A percentile compares a stretch with the other conserved stretches of the same genome.
Conservation (phyloP, 2,888 invertebrate species). For the Melanophora roralis region DNA sequence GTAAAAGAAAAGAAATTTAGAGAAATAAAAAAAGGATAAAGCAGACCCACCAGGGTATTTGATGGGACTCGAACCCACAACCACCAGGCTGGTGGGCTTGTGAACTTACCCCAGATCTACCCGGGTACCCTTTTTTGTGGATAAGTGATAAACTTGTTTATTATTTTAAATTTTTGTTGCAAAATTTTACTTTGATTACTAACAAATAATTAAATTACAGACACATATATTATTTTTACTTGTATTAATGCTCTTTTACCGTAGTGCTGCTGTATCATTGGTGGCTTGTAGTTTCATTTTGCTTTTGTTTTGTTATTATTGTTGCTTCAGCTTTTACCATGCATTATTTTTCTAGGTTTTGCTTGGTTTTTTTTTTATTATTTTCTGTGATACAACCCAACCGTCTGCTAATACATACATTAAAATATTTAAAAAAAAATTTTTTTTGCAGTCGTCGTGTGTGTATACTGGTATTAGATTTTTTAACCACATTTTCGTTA, state of each 20-base stretch:
- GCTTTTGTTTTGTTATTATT: no score
- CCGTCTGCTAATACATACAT: slow-evolving; percentile 2
- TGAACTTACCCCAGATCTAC: no score
- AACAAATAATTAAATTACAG: slow-evolving; percentile 48
- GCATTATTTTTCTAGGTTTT: slow-evolving; percentile 35
- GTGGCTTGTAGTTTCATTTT: background rate
- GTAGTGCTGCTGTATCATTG: slow-evolving; percentile 23
- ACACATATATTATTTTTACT: slow-evolving; percentile 40
- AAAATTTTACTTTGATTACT: background rate
- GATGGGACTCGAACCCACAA: no score
- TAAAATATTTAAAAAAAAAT: background rate
- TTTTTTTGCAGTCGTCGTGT: slow-evolving; percentile 13
- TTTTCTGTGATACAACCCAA: slow-evolving; percentile 8
- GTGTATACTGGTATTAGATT: slow-evolving; percentile 41
- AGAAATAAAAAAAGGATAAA: no score
- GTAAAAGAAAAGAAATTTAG: no score
- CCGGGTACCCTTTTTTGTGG: no score
- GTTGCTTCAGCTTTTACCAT: slow-evolving; percentile 19
- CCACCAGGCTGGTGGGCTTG: no score
- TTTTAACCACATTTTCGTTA: slow-evolving; percentile 6
- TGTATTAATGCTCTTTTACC: slow-evolving; percentile 34
- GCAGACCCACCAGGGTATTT: no score
- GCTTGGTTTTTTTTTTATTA: slow-evolving; percentile 34
- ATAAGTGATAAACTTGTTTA: no score
- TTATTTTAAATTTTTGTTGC: background rate